These are phyloP conservation scores for Silurus glanis DNA, from an alignment of 2,113 vertebrate species.

Conservation along the genomic window DNA sequence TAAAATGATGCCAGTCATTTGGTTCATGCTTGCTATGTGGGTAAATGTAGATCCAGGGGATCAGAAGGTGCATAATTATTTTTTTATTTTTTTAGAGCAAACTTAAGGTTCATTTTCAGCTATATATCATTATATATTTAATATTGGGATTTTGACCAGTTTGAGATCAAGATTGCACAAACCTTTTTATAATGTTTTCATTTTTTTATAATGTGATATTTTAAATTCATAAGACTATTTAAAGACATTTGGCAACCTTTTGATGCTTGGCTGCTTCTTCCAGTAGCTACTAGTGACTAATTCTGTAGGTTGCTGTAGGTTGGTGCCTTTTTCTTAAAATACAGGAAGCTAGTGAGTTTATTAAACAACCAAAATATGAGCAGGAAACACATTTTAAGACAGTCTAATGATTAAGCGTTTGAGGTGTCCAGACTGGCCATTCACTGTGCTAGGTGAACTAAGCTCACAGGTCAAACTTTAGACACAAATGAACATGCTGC, in stretches of 20 bases:
- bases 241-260: not conserved
- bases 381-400: not conserved
- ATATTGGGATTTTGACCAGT: no score
- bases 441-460: not conserved
- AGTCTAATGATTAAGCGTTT: not conserved
- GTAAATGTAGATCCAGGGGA: not conserved
- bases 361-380: not conserved
- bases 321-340: not conserved
- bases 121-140: no score
- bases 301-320: not conserved
- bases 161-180: not conserved
- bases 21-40: not conserved
- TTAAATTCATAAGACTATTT: not conserved
- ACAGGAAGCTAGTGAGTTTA: not conserved
- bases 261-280: not conserved
- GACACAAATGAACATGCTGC: conserved; percentile 10
- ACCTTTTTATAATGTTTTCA: no score
- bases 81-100: not conserved
- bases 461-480: conserved; percentile 34
- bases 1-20: not conserved
- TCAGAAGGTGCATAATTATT: not conserved
- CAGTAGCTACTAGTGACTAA: not conserved
- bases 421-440: not conserved
- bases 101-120: not conserved
- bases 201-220: not conserved